These are phyloP conservation scores for Drosophila busckii DNA, from an alignment of 1,140 invertebrate genomes.

Conservation along the genomic window DNA sequence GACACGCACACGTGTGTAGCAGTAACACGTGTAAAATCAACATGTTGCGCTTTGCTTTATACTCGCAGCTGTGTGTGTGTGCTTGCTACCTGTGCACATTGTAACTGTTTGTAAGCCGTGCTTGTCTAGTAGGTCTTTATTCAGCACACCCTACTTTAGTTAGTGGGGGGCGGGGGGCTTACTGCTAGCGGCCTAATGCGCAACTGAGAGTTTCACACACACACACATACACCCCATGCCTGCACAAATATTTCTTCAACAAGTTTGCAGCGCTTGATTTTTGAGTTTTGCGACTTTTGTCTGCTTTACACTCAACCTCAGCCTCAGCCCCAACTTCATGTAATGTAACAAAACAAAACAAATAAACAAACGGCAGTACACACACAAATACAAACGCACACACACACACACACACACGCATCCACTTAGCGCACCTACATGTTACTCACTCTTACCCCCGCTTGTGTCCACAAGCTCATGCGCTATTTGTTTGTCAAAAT, in stretches of 20 bases:
- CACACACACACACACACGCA: constrained; percentile 17
- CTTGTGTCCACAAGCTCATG: constrained; percentile 23
- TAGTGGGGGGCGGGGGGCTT: constrained; percentile 20
- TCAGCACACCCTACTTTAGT: constrained; percentile 12
- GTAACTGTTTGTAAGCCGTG: not conserved
- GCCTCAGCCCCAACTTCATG: not conserved
- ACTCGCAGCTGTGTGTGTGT: not conserved
- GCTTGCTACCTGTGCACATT: constrained; percentile 6
- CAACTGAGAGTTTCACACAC: constrained; percentile 29
- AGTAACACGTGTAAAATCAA: constrained; percentile 68
- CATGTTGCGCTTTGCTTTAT: constrained; percentile 51
- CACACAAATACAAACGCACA: constrained; percentile 15
- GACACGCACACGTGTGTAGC: constrained; percentile 21
- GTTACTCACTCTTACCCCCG: not conserved
- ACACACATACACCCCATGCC: constrained; percentile 5
- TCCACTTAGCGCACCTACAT: constrained; percentile 39
- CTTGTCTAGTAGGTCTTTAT: constrained; percentile 18
- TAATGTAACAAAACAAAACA: constrained; percentile 71
- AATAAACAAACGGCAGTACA: constrained; percentile 48
- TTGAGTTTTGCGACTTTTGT: constrained; percentile 62
- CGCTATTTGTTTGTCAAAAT: constrained; percentile 59
- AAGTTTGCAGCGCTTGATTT: constrained; percentile 68
- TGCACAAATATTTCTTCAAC: constrained; percentile 63
- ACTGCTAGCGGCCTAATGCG: constrained; percentile 22
- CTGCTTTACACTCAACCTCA: constrained; percentile 4